Evolutionary conservation across 2,888 invertebrate genomes (phyloP).

Genomic region (Drosophila setosimentum): DNA sequence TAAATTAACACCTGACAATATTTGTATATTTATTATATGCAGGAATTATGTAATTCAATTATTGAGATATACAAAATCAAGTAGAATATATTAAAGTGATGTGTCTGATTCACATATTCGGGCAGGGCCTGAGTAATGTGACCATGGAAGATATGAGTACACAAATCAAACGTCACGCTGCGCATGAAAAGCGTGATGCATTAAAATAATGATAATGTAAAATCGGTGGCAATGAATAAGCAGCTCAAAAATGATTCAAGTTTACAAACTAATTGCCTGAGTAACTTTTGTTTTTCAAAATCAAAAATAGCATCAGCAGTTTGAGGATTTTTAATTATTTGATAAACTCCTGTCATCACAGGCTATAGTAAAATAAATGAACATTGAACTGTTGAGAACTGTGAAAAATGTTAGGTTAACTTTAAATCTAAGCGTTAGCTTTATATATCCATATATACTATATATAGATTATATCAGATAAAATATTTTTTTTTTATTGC

Average conservation of each 20-base stretch:
- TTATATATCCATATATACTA: no score
- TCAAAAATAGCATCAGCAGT: neutral
- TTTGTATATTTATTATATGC: neutral
- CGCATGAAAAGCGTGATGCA: slow-evolving; percentile 10
- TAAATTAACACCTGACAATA: neutral
- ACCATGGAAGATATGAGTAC: slow-evolving; percentile 20
- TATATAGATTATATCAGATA: no score
- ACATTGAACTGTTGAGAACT: neutral
- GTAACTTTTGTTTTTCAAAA: neutral
- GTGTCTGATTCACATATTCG: neutral
- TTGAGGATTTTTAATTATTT: no score
- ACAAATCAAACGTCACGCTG: neutral
- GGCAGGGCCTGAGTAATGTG: slow-evolving; percentile 7
- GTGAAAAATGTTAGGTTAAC: neutral
- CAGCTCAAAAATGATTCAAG: neutral
- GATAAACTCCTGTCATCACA: neutral
- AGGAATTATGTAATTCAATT: neutral
- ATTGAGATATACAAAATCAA: neutral
- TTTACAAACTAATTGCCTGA: neutral
- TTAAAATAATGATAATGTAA: neutral
- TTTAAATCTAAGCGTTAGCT: neutral
- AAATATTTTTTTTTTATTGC: no score
- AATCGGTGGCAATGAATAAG: neutral
- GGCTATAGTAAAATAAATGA: neutral
- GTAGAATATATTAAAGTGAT: neutral